Evolutionary conservation across 2,888 invertebrate species (phyloP).

Genomic region (Chaetogeoica ovagalla): DNA sequence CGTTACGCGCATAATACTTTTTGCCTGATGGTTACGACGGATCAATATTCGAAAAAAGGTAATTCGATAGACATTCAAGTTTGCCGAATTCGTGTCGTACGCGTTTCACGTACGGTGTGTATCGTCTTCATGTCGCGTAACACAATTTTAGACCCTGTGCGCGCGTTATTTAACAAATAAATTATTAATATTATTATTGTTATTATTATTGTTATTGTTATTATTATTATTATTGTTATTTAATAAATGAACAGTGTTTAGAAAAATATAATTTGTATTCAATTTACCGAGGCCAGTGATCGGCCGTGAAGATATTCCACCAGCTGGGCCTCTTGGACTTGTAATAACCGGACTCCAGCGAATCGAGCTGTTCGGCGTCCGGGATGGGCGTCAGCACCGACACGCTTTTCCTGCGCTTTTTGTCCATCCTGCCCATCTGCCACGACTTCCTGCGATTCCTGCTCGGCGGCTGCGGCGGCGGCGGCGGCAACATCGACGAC

Average conservation of each 20-base stretch:
- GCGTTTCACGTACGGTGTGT: no score
- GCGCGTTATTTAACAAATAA: no score
- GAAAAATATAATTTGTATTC: not conserved
- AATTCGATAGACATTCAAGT: no score
- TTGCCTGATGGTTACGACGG: no score
- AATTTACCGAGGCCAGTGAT: conserved; percentile 59
- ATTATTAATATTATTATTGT: no score
- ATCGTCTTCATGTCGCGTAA: no score
- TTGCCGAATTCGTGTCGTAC: no score
- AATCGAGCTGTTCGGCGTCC: conserved; percentile 60
- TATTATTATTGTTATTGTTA: no score
- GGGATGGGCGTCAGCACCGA: conserved; percentile 67
- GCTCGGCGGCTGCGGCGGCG: conserved; percentile 58
- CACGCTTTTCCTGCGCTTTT: conserved; percentile 65
- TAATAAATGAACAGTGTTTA: not conserved
- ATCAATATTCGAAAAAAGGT: no score
- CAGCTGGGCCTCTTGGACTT: conserved; percentile 79
- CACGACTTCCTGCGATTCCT: conserved; percentile 68
- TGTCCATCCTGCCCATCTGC: conserved; percentile 65
- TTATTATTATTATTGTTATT: no score
- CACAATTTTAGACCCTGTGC: no score
- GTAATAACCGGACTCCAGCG: conserved; percentile 61
- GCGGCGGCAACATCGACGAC: conserved; percentile 58
- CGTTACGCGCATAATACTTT: no score
- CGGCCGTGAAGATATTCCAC: conserved; percentile 83